Evolutionary conservation across 2,797 vertebrate species (phyloP), one percentile per base, ranked within the genome.

Genomic region (Sparus aurata): DNA sequence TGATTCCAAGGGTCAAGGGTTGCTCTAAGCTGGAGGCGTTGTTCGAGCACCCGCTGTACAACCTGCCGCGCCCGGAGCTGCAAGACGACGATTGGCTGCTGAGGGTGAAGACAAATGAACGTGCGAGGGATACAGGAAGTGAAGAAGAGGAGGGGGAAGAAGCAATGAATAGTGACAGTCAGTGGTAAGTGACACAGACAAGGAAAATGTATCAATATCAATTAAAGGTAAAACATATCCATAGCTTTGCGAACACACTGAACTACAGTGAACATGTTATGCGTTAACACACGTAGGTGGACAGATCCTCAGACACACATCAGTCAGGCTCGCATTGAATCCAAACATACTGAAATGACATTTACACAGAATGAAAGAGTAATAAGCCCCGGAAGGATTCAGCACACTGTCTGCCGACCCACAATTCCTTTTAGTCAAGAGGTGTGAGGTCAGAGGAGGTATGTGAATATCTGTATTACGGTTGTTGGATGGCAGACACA

Each of bases 21-120:
- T 82, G 0, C 13, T 89, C 94, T 20, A 96, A 96, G 82, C 81
- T 97, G 78, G 88, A 84, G 0, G 93, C 87, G 0, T 93, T 97
- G 64, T 97, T 96, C 55, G 2, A 93, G 43, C 97, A 98, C 75
- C 93, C 92, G 0, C 92, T 97, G 41, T 97, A 97, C 89, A 96
- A 96, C 69, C 77, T 93, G 77, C 94, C 93, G 0, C 62, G 70
- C 1, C 93, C 93, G 0, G 63, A 83, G 30, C 84, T 94, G 63
- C 88, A 75, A 0, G 93, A 96, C 20, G 94, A 95, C 6, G 96
- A 97, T 76, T 95, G 95, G 88, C 93, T 98, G 49, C 94, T 97
- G 69, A 89, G 83, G 1, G 25, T 96, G 75, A 96, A 95, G 69
- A 75, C 87, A 22, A 73, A 88, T 66, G 93, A 85, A 82, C 88